Conservation (phyloP, 2,888 invertebrate species). For the Drosophila fulvimacula region DNA sequence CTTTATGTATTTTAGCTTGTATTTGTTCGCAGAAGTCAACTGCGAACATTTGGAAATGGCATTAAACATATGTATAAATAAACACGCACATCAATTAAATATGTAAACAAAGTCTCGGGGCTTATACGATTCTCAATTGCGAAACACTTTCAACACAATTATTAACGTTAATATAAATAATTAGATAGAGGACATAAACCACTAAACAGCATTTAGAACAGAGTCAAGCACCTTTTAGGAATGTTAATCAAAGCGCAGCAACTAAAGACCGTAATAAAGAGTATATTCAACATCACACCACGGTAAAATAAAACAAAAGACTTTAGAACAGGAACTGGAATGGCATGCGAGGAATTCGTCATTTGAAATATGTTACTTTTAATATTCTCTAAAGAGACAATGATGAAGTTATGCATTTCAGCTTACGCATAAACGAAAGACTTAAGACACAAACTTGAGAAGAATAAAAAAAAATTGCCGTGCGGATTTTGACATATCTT, state of each 20-base stretch:
- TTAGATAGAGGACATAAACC: constrained; percentile 4
- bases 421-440: background rate
- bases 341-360: background rate
- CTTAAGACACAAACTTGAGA: background rate
- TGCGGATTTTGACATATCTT: background rate
- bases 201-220: background rate
- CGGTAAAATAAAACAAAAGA: background rate
- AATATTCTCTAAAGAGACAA: background rate
- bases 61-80: constrained; percentile 16
- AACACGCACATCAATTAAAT: constrained; percentile 2
- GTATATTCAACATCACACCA: background rate
- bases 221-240: constrained; percentile 18
- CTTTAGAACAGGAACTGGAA: constrained; percentile 15
- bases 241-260: constrained; percentile 10
- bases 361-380: background rate
- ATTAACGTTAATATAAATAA: constrained; percentile 16
- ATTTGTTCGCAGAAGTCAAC: constrained; percentile 7
- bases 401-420: background rate
- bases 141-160: constrained; percentile 10
- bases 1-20: constrained; percentile 18
- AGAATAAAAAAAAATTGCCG: background rate
- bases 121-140: constrained; percentile 4
- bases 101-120: constrained; percentile 6
- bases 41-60: constrained; percentile 3
- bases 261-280: constrained; percentile 11